Evolutionary conservation across 1,140 invertebrate genomes (phyloP).

Genomic region (Caenorhabditis brenneri): DNA sequence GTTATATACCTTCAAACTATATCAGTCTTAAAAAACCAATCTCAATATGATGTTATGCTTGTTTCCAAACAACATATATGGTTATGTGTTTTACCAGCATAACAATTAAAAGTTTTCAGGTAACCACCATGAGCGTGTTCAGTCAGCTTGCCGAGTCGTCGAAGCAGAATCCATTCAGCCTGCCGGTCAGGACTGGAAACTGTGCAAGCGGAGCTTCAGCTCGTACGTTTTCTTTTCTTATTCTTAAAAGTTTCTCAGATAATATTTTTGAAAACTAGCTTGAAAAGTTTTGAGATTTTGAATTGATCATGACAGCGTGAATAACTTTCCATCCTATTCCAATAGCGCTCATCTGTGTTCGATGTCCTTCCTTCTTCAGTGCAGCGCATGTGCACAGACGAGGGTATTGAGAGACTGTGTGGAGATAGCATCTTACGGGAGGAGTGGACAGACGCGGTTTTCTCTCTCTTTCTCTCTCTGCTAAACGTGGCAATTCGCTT

Average conservation of each 20-base stretch:
- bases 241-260: too few species aligned
- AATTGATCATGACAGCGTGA: too few species aligned
- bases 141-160: conserved; percentile 56
- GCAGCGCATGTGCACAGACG: conserved; percentile 16
- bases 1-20: too few species aligned
- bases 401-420: background rate
- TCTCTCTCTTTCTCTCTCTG: background rate
- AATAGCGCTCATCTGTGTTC: background rate
- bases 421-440: background rate
- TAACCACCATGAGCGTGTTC: conserved; percentile 52
- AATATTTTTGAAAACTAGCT: too few species aligned
- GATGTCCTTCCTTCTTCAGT: background rate
- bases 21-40: too few species aligned
- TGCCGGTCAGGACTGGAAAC: conserved; percentile 54
- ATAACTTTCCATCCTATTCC: too few species aligned
- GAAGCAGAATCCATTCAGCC: conserved; percentile 56
- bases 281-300: too few species aligned
- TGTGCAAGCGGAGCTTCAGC: conserved; percentile 46
- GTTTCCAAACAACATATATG: too few species aligned
- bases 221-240: background rate
- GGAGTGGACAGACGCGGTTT: background rate
- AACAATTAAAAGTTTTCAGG: too few species aligned
- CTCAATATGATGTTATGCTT: too few species aligned
- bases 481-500: conserved; percentile 19
- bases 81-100: too few species aligned